Percentiles rank a stretch among this genome's conserved stretches.
Conservation (phyloP, 2,113 vertebrate species). For the Alosa alosa region DNA sequence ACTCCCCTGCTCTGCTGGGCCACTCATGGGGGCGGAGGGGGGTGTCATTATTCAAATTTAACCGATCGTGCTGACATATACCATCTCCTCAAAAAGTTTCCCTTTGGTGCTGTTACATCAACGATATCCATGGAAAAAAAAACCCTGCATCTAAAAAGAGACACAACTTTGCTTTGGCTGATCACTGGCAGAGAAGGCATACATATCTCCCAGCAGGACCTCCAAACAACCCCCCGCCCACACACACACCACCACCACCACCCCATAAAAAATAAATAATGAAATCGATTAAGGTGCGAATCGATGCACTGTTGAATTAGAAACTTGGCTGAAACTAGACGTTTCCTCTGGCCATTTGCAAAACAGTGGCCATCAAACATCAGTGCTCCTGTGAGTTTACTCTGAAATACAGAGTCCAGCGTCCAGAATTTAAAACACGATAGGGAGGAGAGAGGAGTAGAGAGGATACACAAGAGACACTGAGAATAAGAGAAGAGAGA, state of each 20-base stretch:
- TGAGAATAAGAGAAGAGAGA: not conserved
- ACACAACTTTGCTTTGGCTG: not conserved
- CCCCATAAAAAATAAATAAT: constrained; percentile 58
- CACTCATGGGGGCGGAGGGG: not conserved
- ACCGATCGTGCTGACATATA: not conserved
- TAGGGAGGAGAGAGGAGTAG: not conserved
- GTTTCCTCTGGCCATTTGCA: constrained; percentile 40
- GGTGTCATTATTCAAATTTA: not conserved
- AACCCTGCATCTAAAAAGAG: not conserved
- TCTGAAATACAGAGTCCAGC: not conserved
- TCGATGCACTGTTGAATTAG: constrained; percentile 50
- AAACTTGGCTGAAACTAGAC: constrained; percentile 46
- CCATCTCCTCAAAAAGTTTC: not conserved
- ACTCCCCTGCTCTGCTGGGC: too few relatives aligned
- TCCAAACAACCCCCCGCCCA: not conserved
- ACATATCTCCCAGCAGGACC: not conserved
- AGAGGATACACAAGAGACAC: not conserved
- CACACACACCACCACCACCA: constrained; percentile 33
- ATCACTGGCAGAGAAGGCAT: not conserved
- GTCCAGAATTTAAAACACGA: not conserved
- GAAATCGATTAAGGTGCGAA: constrained; percentile 44
- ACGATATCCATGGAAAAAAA: not conserved
- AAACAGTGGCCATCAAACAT: constrained; percentile 31
- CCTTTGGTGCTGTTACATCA: not conserved
- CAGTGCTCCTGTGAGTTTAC: constrained; percentile 34